Base-by-base conservation (phyloP, 2,797 vertebrate species). In the Cossypha heuglini region DNA sequence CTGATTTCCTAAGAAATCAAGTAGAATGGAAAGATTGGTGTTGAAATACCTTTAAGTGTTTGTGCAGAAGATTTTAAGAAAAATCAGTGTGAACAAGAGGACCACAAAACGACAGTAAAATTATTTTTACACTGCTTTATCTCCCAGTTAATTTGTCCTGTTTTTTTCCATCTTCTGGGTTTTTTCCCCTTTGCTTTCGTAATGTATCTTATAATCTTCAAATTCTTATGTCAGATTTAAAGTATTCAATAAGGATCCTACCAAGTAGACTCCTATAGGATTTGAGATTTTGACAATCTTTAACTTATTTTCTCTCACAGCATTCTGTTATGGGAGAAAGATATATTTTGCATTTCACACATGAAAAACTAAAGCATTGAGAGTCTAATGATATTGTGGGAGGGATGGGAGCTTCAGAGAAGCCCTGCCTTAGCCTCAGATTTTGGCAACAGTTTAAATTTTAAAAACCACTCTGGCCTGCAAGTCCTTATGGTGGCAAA, bases 401-500 rank as follows among this genome's bases (percentile, higher is more conserved):
- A 77, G 13, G 29, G 40, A 11, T 31, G 25, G 35, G 48, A 62
- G 63, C 40, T 69, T 40, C 73, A 61, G 55, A 61, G 40, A 40
- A 68, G 29, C 33, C 55, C 20, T 69, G 9, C 20, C 40, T 61
- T 29, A 46, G 29, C 40, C 54, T 40, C 0, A 0, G 55, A 33
- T 77, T 61, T 68, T 61, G 20, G 33, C 24, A 68, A 68, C 33
- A 25, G 6, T 14, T 54, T 54, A 40, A 40, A 61, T 33, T 46
- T 45, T 4, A 46, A 24, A 59, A 52, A 61, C 21, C 33, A 29
- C 16, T 33, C 33, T 21, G 19, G 40, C 24, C 46, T 61, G 13
- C 20, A 46, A 29, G 29, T 25, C 38, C 29, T 38, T 40, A 40
- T 31, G 40, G 46, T 18, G 33, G 40, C 13, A 61, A 86, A 61